A percentile compares a stretch with the other conserved stretches of the same genome.
Conservation (phyloP, 2,113 vertebrate species). For the Cairina moschata region DNA sequence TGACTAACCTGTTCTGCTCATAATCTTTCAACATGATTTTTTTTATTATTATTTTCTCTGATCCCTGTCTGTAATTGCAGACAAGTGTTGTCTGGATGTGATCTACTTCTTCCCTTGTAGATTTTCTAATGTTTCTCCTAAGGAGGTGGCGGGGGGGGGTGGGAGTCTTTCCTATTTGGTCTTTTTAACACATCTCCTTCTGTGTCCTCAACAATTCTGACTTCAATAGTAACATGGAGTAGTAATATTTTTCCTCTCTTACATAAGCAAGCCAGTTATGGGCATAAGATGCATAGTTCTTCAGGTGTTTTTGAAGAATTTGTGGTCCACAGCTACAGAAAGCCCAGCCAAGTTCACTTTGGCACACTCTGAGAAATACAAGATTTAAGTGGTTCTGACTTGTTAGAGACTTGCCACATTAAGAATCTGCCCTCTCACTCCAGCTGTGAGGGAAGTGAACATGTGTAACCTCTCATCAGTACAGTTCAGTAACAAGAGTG, state of each 20-base stretch:
- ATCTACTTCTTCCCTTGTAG: neutral
- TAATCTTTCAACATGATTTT: neutral
- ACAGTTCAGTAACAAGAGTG: neutral
- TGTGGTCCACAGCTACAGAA: neutral
- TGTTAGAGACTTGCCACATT: rapidly evolving
- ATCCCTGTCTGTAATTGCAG: neutral
- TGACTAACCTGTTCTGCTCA: neutral
- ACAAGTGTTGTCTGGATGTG: neutral
- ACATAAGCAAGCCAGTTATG: neutral
- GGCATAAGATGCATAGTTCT: neutral
- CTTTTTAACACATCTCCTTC: neutral
- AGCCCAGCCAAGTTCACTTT: neutral
- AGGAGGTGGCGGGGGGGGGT: too few species aligned
- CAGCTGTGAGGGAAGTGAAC: neutral
- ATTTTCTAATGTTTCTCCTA: neutral
- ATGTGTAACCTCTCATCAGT: neutral
- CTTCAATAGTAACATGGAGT: neutral
- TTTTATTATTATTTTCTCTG: neutral
- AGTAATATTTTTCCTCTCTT: neutral
- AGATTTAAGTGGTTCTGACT: neutral
- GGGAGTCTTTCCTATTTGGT: rapidly evolving
- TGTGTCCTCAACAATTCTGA: neutral
- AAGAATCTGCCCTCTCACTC: neutral
- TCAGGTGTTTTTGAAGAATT: neutral
- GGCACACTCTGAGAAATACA: neutral